A percentile compares a stretch with the other conserved stretches of the same genome.
Evolutionary conservation across 1,140 invertebrate species (phyloP).

Genomic region (Platyscapa corneri): DNA sequence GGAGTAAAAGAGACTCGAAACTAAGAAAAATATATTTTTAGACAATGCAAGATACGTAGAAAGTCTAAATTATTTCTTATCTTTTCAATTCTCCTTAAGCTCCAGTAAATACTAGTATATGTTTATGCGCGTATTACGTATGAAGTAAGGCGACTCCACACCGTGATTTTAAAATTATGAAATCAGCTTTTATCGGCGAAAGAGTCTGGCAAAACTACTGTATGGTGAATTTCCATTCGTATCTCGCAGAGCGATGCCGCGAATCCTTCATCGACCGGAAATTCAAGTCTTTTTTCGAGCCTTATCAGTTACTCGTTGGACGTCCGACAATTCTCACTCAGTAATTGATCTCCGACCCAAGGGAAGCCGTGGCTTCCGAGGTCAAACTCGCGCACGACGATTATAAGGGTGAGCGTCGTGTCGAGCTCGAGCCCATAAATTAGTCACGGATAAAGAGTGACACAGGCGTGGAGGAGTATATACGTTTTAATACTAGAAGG

Average conservation of each 20-base stretch:
- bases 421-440: not conserved
- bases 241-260: not conserved
- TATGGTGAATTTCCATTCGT: not conserved
- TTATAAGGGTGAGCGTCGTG: not conserved
- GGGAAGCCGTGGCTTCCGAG: not conserved
- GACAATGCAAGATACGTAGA: no score
- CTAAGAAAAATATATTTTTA: no score
- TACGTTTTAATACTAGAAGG: conserved; percentile 59
- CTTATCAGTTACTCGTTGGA: not conserved
- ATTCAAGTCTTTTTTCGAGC: not conserved
- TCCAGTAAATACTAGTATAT: no score
- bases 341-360: not conserved
- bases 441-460: conserved; percentile 48
- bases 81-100: no score
- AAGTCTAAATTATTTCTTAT: no score
- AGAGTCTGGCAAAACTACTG: no score
- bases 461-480: conserved; percentile 44
- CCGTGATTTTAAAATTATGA: no score
- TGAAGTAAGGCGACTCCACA: no score
- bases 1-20: no score
- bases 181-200: no score
- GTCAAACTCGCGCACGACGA: not conserved
- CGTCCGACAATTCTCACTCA: not conserved
- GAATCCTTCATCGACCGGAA: not conserved
- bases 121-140: no score